Base-by-base conservation (phyloP, 2,797 vertebrate genomes). In the Benthosema pterotum region DNA sequence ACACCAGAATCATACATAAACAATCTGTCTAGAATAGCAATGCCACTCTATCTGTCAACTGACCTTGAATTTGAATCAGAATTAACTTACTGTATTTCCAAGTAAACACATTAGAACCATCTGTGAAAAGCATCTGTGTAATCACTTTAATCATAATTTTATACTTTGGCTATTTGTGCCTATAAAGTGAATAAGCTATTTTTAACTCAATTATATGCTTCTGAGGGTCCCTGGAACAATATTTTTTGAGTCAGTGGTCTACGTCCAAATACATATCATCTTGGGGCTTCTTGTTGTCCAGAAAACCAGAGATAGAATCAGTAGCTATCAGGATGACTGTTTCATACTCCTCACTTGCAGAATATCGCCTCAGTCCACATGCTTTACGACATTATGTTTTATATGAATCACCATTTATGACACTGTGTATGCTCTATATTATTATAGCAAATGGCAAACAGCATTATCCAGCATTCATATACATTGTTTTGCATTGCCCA, bases 401-500 rank as follows among this genome's bases (percentile, higher is more conserved):
- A 19, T 19, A 1, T n/a, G 42, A 48, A 13, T 15, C 45, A 1
- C 45, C 14, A 6, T 28, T 7, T 1, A 12, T 32, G 12, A n/a
- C 6, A 28, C 3, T 48, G 32, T 62, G 71, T 45, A 28, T 42
- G 7, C n/a, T 54, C 4, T n/a, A 16, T 32, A n/a, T 46, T 54
- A 42, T 5, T 25, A 25, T 4, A 17, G 28, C 12, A 48, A 67
- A 63, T 46, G 32, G 32, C 32, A 38, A 38, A 46, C 32, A 53
- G 25, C 60, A 38, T 42, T 50, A 58, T 25, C 15, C 5, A 52
- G 55, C 60, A 55, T 52, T 63, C 46, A 52, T 47, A 63, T 60
- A 60, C 68, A 54, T 59, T 32, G 28, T 55, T 79, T 50, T 59
- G 50, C 78, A 68, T 32, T 66, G 63, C 74, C 63, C 38, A 17